These are phyloP conservation scores for Champsocephalus esox DNA, from an alignment of 2,797 vertebrate genomes.

Conservation along the genomic window DNA sequence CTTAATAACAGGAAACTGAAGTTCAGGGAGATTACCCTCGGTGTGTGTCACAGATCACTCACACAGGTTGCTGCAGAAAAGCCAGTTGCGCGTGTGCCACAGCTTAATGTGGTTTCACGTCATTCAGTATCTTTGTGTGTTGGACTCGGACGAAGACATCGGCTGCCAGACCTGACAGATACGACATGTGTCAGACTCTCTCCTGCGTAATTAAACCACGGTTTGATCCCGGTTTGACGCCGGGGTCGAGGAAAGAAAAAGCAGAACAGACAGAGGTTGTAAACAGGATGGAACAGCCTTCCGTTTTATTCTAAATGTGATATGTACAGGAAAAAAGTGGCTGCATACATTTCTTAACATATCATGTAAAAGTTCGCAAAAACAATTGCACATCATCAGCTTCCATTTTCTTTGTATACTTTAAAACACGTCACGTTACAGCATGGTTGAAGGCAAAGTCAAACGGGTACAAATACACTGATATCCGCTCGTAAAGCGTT, in stretches of 20 bases:
- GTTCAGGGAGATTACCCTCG: conserved; percentile 48
- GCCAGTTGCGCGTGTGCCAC: conserved; percentile 12
- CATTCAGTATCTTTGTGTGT: not conserved
- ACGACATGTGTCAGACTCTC: conserved; percentile 31
- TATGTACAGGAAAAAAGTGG: conserved; percentile 79
- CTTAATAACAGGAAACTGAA: conserved; percentile 68
- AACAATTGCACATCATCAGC: conserved; percentile 76
- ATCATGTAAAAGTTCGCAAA: conserved; percentile 74
- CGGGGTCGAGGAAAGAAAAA: not conserved
- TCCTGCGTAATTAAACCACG: conserved; percentile 7
- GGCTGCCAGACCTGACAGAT: conserved; percentile 15
- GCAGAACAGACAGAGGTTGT: conserved; percentile 19
- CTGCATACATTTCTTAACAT: conserved; percentile 70
- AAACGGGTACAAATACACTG: conserved; percentile 66
- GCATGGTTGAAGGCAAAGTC: conserved; percentile 65
- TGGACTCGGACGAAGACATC: conserved; percentile 32
- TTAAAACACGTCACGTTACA: conserved; percentile 67
- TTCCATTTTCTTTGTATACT: conserved; percentile 56
- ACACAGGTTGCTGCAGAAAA: conserved; percentile 20
- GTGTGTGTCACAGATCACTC: conserved; percentile 6
- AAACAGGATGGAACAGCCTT: conserved; percentile 75
- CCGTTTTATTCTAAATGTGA: conserved; percentile 76
- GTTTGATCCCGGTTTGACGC: conserved; percentile 27
- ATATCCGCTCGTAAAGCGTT: conserved; percentile 39
- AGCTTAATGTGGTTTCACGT: conserved; percentile 9